Conservation (phyloP, 2,888 invertebrate genomes). For the Pegoplata infirma region DNA sequence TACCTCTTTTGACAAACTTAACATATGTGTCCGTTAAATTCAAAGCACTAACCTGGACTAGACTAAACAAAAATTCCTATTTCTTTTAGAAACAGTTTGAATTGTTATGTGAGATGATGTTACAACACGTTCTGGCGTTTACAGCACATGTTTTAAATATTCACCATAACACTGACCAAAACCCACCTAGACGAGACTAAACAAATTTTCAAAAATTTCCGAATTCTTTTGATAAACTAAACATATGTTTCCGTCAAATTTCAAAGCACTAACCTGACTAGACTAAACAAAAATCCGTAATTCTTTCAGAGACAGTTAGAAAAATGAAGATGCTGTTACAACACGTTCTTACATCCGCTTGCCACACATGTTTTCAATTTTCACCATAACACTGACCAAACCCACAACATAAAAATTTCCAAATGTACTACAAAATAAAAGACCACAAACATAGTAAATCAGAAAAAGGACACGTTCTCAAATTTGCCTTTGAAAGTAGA, state of each 20-base stretch:
- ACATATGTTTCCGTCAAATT: too few relatives aligned
- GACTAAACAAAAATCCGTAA: too few relatives aligned
- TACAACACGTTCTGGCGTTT: constrained; percentile 26
- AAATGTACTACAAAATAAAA: not conserved
- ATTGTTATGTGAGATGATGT: too few relatives aligned
- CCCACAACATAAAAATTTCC: constrained; percentile 19
- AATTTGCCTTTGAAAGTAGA: not conserved
- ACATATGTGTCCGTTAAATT: too few relatives aligned
- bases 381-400: constrained; percentile 28
- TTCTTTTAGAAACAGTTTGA: too few relatives aligned
- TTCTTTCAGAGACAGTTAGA: too few relatives aligned
- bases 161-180: constrained; percentile 28
- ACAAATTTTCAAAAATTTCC: constrained; percentile 24
- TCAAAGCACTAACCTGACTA: too few relatives aligned
- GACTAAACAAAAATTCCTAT: too few relatives aligned
- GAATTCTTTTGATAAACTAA: not conserved
- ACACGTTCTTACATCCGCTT: constrained; percentile 31
- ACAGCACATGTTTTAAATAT: constrained; percentile 15
- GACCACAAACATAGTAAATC: not conserved
- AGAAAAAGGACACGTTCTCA: constrained; percentile 20
- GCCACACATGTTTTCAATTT: constrained; percentile 17
- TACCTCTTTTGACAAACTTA: not conserved
- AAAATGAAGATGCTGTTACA: not conserved
- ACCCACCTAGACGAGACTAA: not conserved
- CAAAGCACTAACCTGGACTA: too few relatives aligned